Evolutionary conservation across 2,113 vertebrate genomes (phyloP).

Genomic region (Alouatta palliata): DNA sequence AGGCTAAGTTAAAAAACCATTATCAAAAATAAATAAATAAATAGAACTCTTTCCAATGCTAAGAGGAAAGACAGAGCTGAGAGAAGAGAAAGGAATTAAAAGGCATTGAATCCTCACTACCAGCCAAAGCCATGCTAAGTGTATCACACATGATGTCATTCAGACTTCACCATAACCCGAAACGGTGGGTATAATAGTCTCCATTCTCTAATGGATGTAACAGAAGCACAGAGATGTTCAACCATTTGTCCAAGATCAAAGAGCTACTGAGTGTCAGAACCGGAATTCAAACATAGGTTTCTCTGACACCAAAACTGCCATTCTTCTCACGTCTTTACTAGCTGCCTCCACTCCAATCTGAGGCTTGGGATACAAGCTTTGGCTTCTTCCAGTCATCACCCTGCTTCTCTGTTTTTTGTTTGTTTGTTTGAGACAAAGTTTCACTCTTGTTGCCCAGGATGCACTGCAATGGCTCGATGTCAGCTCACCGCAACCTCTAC

Average conservation of each 20-base stretch:
- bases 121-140: background rate
- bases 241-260: background rate
- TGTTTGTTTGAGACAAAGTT: too few relatives aligned
- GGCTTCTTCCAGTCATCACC: background rate
- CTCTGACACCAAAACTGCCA: background rate
- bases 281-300: background rate
- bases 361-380: background rate
- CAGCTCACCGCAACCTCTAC: too few relatives aligned
- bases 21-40: background rate
- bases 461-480: too few relatives aligned
- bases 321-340: background rate
- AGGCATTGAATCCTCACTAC: background rate
- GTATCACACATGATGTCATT: background rate
- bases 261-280: background rate
- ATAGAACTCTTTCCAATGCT: background rate
- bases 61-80: background rate
- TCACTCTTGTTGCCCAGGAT: too few relatives aligned
- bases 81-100: constrained; percentile 2
- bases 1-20: background rate
- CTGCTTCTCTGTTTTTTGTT: background rate
- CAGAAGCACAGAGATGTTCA: background rate
- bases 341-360: background rate
- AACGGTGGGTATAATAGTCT: background rate
- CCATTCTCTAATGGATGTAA: background rate
- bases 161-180: background rate